phyloP scores from a whole-genome alignment of 2,113 vertebrate genomes.

The Hemichromis elongatus region DNA sequence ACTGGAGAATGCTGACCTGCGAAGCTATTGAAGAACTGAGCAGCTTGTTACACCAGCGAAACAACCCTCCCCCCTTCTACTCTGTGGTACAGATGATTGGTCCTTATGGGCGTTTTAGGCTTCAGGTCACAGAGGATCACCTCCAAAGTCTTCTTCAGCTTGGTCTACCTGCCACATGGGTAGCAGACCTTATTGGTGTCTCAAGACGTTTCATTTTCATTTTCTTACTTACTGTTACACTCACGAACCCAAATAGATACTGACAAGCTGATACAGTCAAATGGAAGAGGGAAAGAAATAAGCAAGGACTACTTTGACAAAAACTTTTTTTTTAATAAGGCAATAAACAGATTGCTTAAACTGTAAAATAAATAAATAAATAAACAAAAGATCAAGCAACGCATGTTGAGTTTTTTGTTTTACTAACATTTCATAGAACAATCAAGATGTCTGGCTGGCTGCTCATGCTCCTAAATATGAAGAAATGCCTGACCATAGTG shows the following conservation, averaged over 20 bases:
- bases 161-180: too few relatives aligned
- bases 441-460: background rate
- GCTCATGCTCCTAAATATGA: background rate
- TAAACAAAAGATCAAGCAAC: rapidly evolving
- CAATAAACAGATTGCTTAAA: background rate
- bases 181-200: too few relatives aligned
- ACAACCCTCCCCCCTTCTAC: too few relatives aligned
- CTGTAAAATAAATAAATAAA: background rate
- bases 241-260: background rate
- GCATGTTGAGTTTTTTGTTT: background rate
- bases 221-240: background rate
- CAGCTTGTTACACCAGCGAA: too few relatives aligned
- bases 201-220: background rate
- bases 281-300: background rate
- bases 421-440: rapidly evolving
- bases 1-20: too few relatives aligned
- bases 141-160: too few relatives aligned
- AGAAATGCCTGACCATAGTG: background rate
- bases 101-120: too few relatives aligned
- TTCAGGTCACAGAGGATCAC: too few relatives aligned
- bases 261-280: background rate
- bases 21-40: too few relatives aligned
- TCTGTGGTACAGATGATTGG: too few relatives aligned
- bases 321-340: background rate
- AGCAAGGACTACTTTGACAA: background rate